Conservation (phyloP, 2,113 vertebrate genomes). For the Carassius carassius region DNA sequence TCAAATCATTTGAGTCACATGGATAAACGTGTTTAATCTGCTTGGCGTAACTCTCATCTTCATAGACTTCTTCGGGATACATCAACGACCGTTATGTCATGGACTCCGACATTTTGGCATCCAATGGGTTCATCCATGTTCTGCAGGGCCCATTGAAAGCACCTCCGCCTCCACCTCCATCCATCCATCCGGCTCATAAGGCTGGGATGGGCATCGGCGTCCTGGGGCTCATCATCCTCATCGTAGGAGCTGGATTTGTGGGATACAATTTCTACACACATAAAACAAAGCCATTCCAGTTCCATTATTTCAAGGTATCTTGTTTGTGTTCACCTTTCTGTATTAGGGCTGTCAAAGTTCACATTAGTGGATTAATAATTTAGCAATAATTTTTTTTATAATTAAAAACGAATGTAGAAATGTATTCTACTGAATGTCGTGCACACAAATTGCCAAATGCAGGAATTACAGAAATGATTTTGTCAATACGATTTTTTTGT, state of each 20-base stretch:
- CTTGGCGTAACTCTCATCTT: background rate
- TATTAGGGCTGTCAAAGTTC: background rate
- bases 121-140: conserved; percentile 91
- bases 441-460: background rate
- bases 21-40: background rate
- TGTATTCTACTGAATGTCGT: background rate
- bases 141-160: conserved; percentile 85
- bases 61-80: conserved; percentile 73
- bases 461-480: background rate
- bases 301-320: conserved; percentile 87
- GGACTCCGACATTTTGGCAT: conserved; percentile 82
- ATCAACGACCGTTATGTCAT: conserved; percentile 83
- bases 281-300: conserved; percentile 75
- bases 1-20: background rate
- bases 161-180: conserved; percentile 70
- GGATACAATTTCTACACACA: conserved; percentile 83
- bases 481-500: too few relatives aligned
- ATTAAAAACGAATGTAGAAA: background rate
- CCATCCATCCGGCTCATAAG: conserved; percentile 68
- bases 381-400: too few relatives aligned
- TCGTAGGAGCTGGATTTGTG: conserved; percentile 67
- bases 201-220: conserved; percentile 77
- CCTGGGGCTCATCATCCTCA: conserved; percentile 76
- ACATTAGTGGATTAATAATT: background rate
- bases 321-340: background rate